Base-by-base conservation (phyloP, 2,797 vertebrate species). In the Tokudaia tokunoshimensis region DNA sequence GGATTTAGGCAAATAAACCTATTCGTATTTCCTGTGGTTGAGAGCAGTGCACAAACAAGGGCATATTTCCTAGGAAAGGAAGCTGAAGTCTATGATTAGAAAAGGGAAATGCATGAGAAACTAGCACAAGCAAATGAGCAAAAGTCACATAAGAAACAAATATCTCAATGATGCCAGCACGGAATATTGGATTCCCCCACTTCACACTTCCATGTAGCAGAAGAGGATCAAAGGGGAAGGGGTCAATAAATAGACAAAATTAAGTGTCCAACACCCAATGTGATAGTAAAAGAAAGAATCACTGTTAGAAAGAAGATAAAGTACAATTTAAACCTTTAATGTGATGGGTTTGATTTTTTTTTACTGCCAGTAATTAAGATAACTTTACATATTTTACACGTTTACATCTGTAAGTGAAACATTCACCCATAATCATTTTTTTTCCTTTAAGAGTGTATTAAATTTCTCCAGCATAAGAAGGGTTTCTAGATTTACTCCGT, bases 221-320 rank as follows among this genome's bases (percentile, higher is more conserved):
- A 44, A 61, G 44, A 85, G 6, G 10, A 24, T 76, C 57, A 82
- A 65, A 86, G 34, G 17, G 24, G 10, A 11, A 82, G 57, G 26
- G 29, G 0, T 52, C 15, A 52, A 57, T 65, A 76, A 93, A 80
- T n/a, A 86, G 37, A 13, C 72, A 41, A 89, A 74, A 84, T 88
- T 78, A 88, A 76, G 15, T 79, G 78, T 85, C 55, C 12, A 74
- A 37, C 14, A 74, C 52, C 11, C 26, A 41, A 59, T 67, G 37
- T 74, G 12, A 84, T 65, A 75, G 50, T 55, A 92, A 89, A 92
- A 92, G 55, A 79, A 84, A 89, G 29, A 2, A 82, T 82, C 50
- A 37, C 0, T 57, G 65, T 65, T 84, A 63, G 52, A 84, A 94
- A 85, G 72, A 65, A 84, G 88, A 31, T 24, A 75, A 86, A 81